Conservation (phyloP, 2,888 invertebrate genomes). For the Lycophotia porphyrea region DNA sequence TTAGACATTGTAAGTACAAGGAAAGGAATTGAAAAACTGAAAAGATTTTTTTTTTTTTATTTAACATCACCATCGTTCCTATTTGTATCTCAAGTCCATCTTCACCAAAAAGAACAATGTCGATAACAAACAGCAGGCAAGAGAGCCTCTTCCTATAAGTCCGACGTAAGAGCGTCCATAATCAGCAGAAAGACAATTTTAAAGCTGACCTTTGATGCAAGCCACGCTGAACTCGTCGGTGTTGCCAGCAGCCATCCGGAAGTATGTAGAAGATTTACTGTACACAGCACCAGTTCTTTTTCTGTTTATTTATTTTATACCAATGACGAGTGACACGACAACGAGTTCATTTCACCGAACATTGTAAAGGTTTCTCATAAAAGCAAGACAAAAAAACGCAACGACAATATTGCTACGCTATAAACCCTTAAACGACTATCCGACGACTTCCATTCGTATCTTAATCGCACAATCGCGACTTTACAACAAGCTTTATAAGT, state of each 20-base stretch:
- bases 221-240: not conserved
- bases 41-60: too few species aligned
- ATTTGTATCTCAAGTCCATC: not conserved
- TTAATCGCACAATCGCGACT: conserved; percentile 34
- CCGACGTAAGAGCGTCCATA: not conserved
- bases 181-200: not conserved
- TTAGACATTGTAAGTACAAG: not conserved
- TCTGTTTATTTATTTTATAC: not conserved
- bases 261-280: not conserved
- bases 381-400: not conserved
- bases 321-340: not conserved
- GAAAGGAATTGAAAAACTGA: not conserved
- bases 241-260: not conserved
- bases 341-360: not conserved
- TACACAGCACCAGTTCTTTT: too few species aligned
- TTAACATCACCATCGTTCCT: not conserved
- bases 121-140: not conserved
- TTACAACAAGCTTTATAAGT: conserved; percentile 10
- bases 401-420: conserved; percentile 4
- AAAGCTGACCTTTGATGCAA: too few species aligned
- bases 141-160: not conserved
- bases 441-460: not conserved
- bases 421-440: not conserved
- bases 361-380: not conserved
- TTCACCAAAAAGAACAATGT: not conserved